Evolutionary conservation across 2,797 vertebrate genomes (phyloP), one percentile per base, ranked within the genome.

Genomic region (Prunella strophiata): DNA sequence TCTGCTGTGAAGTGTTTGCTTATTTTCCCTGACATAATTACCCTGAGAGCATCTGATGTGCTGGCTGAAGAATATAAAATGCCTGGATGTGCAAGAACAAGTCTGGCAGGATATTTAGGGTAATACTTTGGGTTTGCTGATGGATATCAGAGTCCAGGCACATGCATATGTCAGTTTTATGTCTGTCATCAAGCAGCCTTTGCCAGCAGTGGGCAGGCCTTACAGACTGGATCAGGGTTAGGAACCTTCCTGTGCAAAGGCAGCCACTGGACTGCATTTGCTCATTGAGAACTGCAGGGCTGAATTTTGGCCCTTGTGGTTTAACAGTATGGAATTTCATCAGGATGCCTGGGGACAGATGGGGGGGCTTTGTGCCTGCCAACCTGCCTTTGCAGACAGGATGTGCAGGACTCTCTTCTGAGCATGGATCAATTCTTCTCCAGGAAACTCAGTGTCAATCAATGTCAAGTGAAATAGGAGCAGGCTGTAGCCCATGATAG

Each of bases 1-100:
- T 93, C 81, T 83, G 29, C 71, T 92, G 72, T 82, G 81, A 92
- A 91, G 55, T 82, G 81, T 94, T 95, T 93, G 80, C 84, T 75
- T 72, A 76, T 57, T 76, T 94, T 92, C 91, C 65, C 74, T 78
- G 74, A 59, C 67, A 85, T 73, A 66, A 94, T 92, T 93, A 85
- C 27, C 16, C 89, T 42, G 62, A 86, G 73, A 66, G 14, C 7
- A 3, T 82, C 86, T 91, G 71, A 89, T 75, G 52, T 63, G 71
- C 71, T 89, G 78, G 36, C 43, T 91, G 71, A 89, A 43, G 66
- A 61, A 25, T 66, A 38, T 11, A 59, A 51, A 26, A 6, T 13
- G 51, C 18, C 19, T 83, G 65, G 42, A 55, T 85, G 67, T 27
- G 18, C 50, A 87, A 76, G 29, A 85, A 17, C 32, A 61, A 80